Conservation (phyloP, 2,113 vertebrate genomes). For the Melospiza georgiana region DNA sequence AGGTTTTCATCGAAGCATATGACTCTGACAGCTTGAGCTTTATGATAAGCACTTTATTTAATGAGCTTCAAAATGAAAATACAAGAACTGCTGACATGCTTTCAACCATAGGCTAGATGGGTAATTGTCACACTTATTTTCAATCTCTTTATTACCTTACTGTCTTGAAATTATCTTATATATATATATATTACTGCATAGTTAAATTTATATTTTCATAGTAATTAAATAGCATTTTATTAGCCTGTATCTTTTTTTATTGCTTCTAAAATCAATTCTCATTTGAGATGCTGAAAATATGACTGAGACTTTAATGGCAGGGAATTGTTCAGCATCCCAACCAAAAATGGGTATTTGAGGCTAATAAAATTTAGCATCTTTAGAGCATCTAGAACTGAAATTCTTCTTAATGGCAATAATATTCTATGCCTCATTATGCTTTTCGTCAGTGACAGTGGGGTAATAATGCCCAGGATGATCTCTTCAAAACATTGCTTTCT, state of each 20-base stretch:
- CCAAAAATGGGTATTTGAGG: not conserved
- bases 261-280: not conserved
- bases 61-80: slow-evolving; percentile 21
- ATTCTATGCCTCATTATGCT: slow-evolving; percentile 30
- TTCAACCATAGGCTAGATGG: not conserved
- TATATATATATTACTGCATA: not conserved
- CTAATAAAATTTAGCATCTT: slow-evolving; percentile 29
- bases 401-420: slow-evolving; percentile 43
- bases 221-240: slow-evolving; percentile 42
- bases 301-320: not conserved
- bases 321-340: not conserved
- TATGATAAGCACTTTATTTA: slow-evolving; percentile 21
- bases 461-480: slow-evolving; percentile 24
- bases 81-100: not conserved
- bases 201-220: slow-evolving; percentile 3
- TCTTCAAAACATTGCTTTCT: not conserved
- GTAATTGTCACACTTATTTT: not conserved
- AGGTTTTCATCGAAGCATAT: not conserved
- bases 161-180: not conserved
- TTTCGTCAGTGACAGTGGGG: not conserved
- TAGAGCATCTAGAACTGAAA: slow-evolving; percentile 27
- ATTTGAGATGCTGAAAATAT: not conserved
- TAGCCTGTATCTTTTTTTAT: slow-evolving; percentile 13
- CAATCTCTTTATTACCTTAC: not conserved
- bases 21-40: not conserved